Percentiles rank a stretch among this genome's conserved stretches.
These are phyloP conservation scores for Harpalus rubripes DNA, from an alignment of 2,888 invertebrate species.

Conservation along the genomic window DNA sequence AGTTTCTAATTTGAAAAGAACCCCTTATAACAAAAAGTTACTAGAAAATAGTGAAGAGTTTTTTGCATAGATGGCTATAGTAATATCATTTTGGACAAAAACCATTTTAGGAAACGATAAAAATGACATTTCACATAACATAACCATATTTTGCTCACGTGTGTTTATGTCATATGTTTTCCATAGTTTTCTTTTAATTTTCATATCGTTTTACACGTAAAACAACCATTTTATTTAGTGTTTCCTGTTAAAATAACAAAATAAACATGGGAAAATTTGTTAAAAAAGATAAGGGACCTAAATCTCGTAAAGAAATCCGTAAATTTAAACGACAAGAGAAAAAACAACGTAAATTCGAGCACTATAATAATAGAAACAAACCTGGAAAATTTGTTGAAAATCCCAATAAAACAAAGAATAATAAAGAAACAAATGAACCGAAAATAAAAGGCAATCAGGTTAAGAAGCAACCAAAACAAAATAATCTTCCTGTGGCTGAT, in stretches of 20 bases:
- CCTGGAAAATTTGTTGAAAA: constrained; percentile 73
- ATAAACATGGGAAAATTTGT: constrained; percentile 16
- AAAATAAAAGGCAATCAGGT: constrained; percentile 81
- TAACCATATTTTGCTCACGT: constrained; percentile 24
- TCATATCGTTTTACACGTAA: not conserved
- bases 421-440: constrained; percentile 79
- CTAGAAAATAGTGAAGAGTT: too few relatives aligned
- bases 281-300: constrained; percentile 71
- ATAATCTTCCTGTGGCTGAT: constrained; percentile 73
- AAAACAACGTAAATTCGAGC: constrained; percentile 80
- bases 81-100: too few relatives aligned
- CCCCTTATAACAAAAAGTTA: too few relatives aligned
- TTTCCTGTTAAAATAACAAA: not conserved
- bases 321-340: constrained; percentile 86
- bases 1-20: too few relatives aligned
- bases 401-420: constrained; percentile 68
- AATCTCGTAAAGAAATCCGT: constrained; percentile 84
- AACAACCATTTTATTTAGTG: not conserved
- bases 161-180: constrained; percentile 2
- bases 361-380: constrained; percentile 76
- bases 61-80: too few relatives aligned
- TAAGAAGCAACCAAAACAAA: constrained; percentile 81
- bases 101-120: not conserved
- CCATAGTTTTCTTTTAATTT: not conserved
- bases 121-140: constrained; percentile 28